Evolutionary conservation across 2,797 vertebrate genomes (phyloP).

Genomic region (Chelonia mydas): DNA sequence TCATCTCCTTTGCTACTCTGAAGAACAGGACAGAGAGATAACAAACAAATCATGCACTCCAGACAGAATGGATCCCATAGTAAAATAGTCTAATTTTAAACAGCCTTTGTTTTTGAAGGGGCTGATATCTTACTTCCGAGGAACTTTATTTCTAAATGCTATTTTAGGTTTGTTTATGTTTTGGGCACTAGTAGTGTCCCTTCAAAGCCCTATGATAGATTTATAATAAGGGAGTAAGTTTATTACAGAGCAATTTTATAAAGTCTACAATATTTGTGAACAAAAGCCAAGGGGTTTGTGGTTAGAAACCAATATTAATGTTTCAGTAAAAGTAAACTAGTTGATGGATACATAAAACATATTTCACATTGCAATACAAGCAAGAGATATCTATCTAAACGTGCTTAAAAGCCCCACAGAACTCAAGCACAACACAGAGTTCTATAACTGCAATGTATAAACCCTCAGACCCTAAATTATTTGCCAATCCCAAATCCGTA

Average conservation of each 20-base stretch:
- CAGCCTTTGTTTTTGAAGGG: background rate
- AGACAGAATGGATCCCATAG: background rate
- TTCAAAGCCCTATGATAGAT: background rate
- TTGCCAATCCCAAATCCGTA: constrained; percentile 44
- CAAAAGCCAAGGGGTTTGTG: background rate
- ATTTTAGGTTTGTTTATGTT: background rate
- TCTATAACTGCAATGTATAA: background rate
- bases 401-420: constrained; percentile 48
- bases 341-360: constrained; percentile 22
- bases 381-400: constrained; percentile 52
- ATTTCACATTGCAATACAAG: constrained; percentile 51
- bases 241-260: background rate
- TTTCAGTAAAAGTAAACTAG: constrained; percentile 46
- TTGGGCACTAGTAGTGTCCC: background rate
- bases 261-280: background rate
- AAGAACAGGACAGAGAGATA: background rate
- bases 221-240: background rate
- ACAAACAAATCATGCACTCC: background rate
- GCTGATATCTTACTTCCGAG: background rate
- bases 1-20: background rate
- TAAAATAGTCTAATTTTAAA: background rate
- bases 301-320: constrained; percentile 15
- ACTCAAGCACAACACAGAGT: constrained; percentile 42
- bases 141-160: background rate
- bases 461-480: constrained; percentile 33